Evolutionary conservation across 2,797 vertebrate species (phyloP).

Genomic region (Sebastolobus altivelis): DNA sequence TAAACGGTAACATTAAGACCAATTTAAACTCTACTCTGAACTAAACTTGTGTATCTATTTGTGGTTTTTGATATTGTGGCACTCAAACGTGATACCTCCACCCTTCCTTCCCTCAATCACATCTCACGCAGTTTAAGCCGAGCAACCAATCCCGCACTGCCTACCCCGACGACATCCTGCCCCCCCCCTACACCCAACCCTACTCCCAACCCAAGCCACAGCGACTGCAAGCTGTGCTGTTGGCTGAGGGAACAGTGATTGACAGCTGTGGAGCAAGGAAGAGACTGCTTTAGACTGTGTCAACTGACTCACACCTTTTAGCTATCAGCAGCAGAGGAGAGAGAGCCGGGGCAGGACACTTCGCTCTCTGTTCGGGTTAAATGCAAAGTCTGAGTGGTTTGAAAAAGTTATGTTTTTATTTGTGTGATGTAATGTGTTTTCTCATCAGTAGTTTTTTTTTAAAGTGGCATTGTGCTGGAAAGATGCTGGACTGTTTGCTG

Average conservation of each 20-base stretch:
- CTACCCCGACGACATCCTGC: slow-evolving; percentile 80
- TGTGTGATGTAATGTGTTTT: slow-evolving; percentile 52
- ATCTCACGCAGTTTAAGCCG: slow-evolving; percentile 86
- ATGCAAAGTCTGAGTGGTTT: slow-evolving; percentile 43
- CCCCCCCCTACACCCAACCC: slow-evolving; percentile 54
- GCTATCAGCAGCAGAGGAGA: slow-evolving; percentile 65
- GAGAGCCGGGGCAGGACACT: slow-evolving; percentile 39
- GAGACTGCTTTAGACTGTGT: slow-evolving; percentile 76
- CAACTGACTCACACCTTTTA: slow-evolving; percentile 72
- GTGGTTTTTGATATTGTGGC: slow-evolving; percentile 72
- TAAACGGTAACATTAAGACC: slow-evolving; percentile 14
- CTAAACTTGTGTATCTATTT: slow-evolving; percentile 65
- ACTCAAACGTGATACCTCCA: slow-evolving; percentile 75
- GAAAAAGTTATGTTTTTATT: slow-evolving; percentile 37
- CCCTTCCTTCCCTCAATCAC: slow-evolving; percentile 80
- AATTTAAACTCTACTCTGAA: slow-evolving; percentile 36
- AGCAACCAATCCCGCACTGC: slow-evolving; percentile 80
- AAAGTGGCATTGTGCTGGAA: slow-evolving; percentile 40
- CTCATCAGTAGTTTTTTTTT: slow-evolving; percentile 50
- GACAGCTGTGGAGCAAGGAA: slow-evolving; percentile 83
- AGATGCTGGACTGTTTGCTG: slow-evolving; percentile 70
- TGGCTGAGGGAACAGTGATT: slow-evolving; percentile 83
- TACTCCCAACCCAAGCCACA: slow-evolving; percentile 70
- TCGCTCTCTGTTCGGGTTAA: slow-evolving; percentile 36
- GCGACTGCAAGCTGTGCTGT: slow-evolving; percentile 80